phyloP scores from a whole-genome alignment of 2,888 invertebrate genomes.

The Drosophila kokeensis region DNA sequence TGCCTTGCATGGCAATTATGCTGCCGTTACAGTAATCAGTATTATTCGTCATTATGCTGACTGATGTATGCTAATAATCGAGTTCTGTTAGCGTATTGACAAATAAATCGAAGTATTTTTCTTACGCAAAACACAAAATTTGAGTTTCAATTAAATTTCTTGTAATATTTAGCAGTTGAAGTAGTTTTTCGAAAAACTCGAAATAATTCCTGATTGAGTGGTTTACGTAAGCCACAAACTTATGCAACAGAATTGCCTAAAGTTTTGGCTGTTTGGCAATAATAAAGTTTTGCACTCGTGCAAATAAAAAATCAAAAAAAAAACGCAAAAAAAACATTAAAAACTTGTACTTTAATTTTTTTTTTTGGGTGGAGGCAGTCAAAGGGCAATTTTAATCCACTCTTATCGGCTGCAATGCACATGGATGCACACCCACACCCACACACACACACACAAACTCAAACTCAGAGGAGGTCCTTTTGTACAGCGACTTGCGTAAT shows the following conservation, averaged over 20 bases:
- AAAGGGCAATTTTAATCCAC: conserved; percentile 28
- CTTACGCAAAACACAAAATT: background rate
- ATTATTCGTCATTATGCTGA: background rate
- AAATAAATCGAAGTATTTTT: background rate
- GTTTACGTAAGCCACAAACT: conserved; percentile 8
- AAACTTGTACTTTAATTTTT: conserved; percentile 28
- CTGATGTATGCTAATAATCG: background rate
- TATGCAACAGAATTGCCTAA: conserved; percentile 21
- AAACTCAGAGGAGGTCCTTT: conserved; percentile 32
- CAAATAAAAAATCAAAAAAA: conserved; percentile 19
- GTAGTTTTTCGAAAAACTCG: background rate
- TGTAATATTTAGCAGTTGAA: background rate
- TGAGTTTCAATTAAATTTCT: background rate
- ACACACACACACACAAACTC: background rate
- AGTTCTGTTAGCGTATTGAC: background rate
- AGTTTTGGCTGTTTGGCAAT: conserved; percentile 14
- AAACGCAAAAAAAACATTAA: conserved; percentile 39
- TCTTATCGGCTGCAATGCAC: conserved; percentile 67
- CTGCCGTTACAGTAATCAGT: conserved; percentile 90
- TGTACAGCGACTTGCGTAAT: conserved; percentile 54
- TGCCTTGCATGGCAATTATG: conserved; percentile 98
- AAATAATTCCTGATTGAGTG: conserved; percentile 12
- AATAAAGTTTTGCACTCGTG: conserved; percentile 33
- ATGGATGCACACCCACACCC: conserved; percentile 52
- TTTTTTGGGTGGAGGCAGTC: conserved; percentile 22